These are phyloP conservation scores for Galago senegalensis DNA, from an alignment of 2,797 vertebrate genomes.

Conservation along the genomic window DNA sequence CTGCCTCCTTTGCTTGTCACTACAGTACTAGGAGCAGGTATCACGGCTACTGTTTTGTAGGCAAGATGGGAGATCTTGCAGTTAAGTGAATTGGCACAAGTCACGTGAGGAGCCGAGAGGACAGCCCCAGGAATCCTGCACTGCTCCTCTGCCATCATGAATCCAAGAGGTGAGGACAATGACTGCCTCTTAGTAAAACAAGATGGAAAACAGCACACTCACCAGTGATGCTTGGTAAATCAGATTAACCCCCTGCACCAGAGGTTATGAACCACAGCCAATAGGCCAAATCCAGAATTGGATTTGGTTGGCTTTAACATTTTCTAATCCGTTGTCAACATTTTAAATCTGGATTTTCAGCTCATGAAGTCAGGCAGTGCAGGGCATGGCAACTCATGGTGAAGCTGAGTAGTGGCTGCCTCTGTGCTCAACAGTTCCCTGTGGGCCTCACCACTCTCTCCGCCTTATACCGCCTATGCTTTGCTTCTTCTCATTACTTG, in stretches of 20 bases:
- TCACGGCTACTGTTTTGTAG: background rate
- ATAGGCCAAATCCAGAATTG: background rate
- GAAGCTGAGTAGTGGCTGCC: background rate
- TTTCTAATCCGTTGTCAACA: constrained; percentile 65
- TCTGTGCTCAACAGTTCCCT: background rate
- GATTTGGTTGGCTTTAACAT: constrained; percentile 56
- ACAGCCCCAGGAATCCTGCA: background rate
- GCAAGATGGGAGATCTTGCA: background rate
- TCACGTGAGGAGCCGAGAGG: background rate
- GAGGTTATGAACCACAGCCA: background rate
- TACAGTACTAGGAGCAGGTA: background rate
- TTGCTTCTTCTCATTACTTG: background rate
- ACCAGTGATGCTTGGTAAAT: background rate
- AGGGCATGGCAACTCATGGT: background rate
- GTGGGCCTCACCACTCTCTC: background rate
- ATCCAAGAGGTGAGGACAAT: background rate
- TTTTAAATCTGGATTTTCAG: constrained; percentile 55
- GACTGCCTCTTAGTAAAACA: background rate
- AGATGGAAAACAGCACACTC: background rate
- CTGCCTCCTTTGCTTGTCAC: constrained; percentile 6
- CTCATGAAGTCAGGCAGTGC: background rate
- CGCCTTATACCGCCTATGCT: background rate
- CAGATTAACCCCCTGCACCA: background rate
- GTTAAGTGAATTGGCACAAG: background rate
- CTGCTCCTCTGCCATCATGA: background rate